phyloP scores from a whole-genome alignment of 2,113 vertebrate genomes.

The Haemorhous mexicanus region DNA sequence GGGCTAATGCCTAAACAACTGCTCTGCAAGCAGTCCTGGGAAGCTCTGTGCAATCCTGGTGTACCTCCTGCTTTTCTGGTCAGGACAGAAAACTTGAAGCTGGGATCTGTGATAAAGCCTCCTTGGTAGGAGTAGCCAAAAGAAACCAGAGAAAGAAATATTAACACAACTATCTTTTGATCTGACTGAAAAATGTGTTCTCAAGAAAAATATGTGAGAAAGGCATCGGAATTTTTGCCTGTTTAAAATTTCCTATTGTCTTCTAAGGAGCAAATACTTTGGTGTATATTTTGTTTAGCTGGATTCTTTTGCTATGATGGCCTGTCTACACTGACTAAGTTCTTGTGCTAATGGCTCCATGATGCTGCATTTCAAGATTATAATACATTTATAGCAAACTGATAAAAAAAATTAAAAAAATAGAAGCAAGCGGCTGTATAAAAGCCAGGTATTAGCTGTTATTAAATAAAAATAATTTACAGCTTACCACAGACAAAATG shows the following conservation, averaged over 20 bases:
- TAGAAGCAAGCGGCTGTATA: not conserved
- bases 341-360: constrained; percentile 16
- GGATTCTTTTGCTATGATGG: constrained; percentile 58
- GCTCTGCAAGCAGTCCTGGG: not conserved
- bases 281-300: constrained; percentile 44
- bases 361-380: constrained; percentile 37
- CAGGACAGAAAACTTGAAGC: not conserved
- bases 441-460: constrained; percentile 48
- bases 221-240: not conserved
- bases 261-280: constrained; percentile 40
- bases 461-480: constrained; percentile 62
- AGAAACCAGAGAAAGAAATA: not conserved
- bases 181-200: not conserved
- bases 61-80: not conserved
- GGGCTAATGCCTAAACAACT: not conserved
- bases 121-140: not conserved
- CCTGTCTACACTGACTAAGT: constrained; percentile 45
- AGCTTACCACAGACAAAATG: constrained; percentile 15
- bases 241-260: constrained; percentile 43
- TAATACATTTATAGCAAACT: constrained; percentile 6
- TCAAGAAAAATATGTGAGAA: not conserved
- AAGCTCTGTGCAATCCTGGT: fast-evolving
- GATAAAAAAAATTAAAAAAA: not conserved
- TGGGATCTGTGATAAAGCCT: not conserved
- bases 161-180: not conserved